A percentile compares a stretch with the other conserved stretches of the same genome.
These are phyloP conservation scores for Eurystomus glaucurus DNA, from an alignment of 2,797 vertebrate genomes.

Conservation along the genomic window DNA sequence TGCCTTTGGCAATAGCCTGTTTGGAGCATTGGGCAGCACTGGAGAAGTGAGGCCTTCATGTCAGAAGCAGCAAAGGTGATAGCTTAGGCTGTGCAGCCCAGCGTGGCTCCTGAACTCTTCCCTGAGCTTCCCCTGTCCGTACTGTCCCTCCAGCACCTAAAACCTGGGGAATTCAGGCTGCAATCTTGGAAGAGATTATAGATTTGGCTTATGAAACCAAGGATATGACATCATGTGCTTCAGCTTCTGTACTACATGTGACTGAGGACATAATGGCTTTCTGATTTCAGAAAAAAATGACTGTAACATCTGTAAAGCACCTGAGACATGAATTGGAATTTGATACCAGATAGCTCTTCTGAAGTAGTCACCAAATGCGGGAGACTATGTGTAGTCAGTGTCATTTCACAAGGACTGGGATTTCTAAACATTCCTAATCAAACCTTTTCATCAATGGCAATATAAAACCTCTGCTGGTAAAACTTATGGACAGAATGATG, in stretches of 20 bases:
- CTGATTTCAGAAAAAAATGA: neutral
- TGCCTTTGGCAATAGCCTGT: neutral
- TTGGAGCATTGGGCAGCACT: fast-evolving
- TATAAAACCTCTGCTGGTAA: neutral
- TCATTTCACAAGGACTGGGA: neutral
- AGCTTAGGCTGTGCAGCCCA: neutral
- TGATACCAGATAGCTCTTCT: neutral
- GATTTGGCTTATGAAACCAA: neutral
- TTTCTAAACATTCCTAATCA: neutral
- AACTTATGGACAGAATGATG: neutral
- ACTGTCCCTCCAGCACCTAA: neutral
- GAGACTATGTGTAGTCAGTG: neutral
- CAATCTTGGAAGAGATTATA: fast-evolving
- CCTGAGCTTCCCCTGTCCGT: fast-evolving
- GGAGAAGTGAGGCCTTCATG: fast-evolving
- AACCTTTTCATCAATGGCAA: neutral
- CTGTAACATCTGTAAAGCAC: neutral
- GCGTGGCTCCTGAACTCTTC: fast-evolving
- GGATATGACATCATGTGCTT: neutral
- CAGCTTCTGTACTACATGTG: neutral
- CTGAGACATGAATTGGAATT: neutral
- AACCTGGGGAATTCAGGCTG: neutral
- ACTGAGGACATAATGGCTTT: neutral
- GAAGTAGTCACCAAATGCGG: neutral
- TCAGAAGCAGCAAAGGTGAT: fast-evolving